A percentile compares a stretch with the other conserved stretches of the same genome.
Conservation (phyloP, 2,113 vertebrate genomes). For the Micromys minutus region DNA sequence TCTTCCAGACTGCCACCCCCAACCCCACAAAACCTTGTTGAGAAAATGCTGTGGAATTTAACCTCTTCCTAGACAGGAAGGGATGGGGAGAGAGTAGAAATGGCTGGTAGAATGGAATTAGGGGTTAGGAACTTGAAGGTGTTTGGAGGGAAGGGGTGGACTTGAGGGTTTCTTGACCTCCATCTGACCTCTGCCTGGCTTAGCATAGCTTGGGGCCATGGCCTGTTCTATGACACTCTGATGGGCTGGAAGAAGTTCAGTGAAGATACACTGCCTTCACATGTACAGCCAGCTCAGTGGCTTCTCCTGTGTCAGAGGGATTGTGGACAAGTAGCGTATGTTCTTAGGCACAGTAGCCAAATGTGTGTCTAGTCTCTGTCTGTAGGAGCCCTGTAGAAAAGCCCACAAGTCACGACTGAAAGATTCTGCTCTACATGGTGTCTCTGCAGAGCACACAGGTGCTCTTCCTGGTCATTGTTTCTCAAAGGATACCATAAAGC, state of each 20-base stretch:
- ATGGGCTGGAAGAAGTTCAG: not conserved
- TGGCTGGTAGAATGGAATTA: not conserved
- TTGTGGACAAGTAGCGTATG: not conserved
- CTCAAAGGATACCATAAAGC: not conserved
- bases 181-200: accelerated
- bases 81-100: not conserved
- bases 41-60: slow-evolving; percentile 50
- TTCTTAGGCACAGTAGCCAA: not conserved
- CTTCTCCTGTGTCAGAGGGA: no score
- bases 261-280: accelerated
- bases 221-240: not conserved
- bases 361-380: not conserved
- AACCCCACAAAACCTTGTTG: not conserved
- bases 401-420: not conserved
- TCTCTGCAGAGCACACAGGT: not conserved
- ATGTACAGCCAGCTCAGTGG: accelerated
- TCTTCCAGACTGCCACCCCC: not conserved
- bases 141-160: not conserved
- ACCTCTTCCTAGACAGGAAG: not conserved
- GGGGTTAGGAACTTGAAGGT: not conserved
- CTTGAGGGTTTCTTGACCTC: not conserved
- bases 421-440: not conserved
- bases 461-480: not conserved
- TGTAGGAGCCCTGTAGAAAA: not conserved
- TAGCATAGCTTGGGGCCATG: not conserved